phyloP scores from a whole-genome alignment of 2,113 vertebrate species.

The Phalacrocorax carbo region DNA sequence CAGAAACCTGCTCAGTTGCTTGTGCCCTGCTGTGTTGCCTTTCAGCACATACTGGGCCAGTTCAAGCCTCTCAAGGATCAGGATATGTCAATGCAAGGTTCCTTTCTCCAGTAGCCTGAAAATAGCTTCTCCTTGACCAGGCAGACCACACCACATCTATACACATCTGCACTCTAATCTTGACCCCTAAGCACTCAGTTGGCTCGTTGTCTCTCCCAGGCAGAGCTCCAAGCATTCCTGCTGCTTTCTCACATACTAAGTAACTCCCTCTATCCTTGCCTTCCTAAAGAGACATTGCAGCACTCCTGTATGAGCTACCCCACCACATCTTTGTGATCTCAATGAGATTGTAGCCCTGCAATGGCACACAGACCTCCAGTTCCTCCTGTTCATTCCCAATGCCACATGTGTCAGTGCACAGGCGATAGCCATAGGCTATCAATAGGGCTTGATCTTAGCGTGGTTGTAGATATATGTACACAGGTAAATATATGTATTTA shows the following conservation, averaged over 20 bases:
- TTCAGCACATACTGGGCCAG: background rate
- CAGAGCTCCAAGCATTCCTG: background rate
- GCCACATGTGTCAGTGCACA: rapidly evolving
- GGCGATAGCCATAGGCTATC: background rate
- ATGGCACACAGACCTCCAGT: rapidly evolving
- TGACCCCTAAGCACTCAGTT: background rate
- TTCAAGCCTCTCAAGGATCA: background rate
- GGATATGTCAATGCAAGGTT: background rate
- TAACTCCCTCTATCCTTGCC: background rate
- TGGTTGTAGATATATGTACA: background rate
- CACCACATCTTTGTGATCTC: background rate
- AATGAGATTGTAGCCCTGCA: rapidly evolving
- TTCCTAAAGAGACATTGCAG: background rate
- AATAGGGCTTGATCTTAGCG: background rate
- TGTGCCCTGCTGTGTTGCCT: background rate
- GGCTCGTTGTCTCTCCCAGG: background rate
- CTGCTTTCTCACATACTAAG: background rate
- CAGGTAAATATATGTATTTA: too few species aligned
- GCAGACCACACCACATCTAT: background rate
- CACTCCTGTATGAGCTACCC: background rate
- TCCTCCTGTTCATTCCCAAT: rapidly evolving
- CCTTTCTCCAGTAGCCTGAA: background rate
- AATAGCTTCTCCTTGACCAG: background rate
- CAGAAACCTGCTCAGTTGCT: background rate
- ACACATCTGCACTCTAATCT: background rate